Evolutionary conservation across 2,797 vertebrate genomes (phyloP).

Genomic region (Alfaro cultratus): DNA sequence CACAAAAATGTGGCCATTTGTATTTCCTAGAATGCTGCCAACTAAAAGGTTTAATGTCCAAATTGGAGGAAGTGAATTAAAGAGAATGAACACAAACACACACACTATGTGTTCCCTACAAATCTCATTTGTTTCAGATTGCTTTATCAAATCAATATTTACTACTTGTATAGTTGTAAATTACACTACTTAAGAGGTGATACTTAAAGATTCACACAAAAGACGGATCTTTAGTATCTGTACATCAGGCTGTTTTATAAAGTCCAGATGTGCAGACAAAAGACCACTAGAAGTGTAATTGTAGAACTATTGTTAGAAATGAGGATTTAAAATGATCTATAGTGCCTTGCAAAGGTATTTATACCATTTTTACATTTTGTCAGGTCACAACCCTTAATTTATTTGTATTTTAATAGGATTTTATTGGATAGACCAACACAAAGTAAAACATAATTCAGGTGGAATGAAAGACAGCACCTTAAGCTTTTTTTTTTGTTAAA

Average conservation of each 20-base stretch:
- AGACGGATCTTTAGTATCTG: constrained; percentile 10
- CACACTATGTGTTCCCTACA: neutral
- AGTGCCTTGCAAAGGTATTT: neutral
- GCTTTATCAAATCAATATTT: constrained; percentile 31
- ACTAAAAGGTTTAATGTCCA: constrained; percentile 26
- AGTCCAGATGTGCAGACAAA: neutral
- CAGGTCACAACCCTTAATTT: neutral
- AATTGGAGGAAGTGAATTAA: constrained; percentile 31
- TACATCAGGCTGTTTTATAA: neutral
- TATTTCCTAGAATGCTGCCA: constrained; percentile 42
- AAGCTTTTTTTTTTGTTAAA: neutral
- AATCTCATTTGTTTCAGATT: constrained; percentile 21
- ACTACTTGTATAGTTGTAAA: constrained; percentile 24
- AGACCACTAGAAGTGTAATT: neutral
- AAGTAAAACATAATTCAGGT: neutral
- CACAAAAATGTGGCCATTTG: constrained; percentile 26
- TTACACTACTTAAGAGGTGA: constrained; percentile 13
- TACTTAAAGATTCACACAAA: neutral
- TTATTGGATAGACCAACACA: neutral
- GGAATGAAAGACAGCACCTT: neutral
- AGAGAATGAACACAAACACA: constrained; percentile 22
- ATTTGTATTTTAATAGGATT: neutral
- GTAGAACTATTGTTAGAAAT: neutral
- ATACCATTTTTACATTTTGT: neutral
- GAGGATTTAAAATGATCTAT: neutral